Evolutionary conservation across 2,113 vertebrate genomes (phyloP).

Genomic region (Phalacrocorax aristotelis): DNA sequence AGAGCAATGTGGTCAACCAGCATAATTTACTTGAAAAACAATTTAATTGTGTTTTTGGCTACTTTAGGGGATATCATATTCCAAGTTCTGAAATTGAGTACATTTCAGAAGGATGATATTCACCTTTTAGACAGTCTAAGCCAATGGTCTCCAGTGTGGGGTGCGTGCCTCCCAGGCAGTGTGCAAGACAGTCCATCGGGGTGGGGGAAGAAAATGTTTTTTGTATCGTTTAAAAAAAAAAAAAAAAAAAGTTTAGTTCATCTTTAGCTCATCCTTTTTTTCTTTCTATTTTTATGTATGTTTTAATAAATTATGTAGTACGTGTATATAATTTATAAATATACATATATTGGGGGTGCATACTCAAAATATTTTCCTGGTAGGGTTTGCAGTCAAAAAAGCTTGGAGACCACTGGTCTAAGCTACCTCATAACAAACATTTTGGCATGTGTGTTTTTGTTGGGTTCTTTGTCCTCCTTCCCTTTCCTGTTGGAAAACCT

Average conservation of each 20-base stretch:
- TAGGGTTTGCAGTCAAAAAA: not conserved
- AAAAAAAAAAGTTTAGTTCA: not conserved
- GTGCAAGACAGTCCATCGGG: not conserved
- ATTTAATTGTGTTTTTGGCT: not conserved
- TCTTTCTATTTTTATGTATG: not conserved
- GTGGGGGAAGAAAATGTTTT: not conserved
- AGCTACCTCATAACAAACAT: not conserved
- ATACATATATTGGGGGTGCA: not conserved
- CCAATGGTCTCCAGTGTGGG: not conserved
- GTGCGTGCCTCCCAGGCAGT: not conserved
- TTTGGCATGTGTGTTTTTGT: not conserved
- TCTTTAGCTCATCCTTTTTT: not conserved
- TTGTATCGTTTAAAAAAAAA: not conserved
- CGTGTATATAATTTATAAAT: not conserved
- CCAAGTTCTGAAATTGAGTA: not conserved
- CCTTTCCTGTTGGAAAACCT: not conserved
- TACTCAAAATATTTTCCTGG: not conserved
- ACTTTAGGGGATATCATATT: not conserved
- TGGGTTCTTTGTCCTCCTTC: not conserved
- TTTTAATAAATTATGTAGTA: not conserved
- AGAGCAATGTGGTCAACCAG: not conserved
- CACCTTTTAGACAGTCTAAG: not conserved
- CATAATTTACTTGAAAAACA: not conserved
- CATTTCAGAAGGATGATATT: not conserved
- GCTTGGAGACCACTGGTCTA: not conserved